Evolutionary conservation across 1,140 invertebrate genomes (phyloP).

Genomic region (Temnothorax longispinosus): DNA sequence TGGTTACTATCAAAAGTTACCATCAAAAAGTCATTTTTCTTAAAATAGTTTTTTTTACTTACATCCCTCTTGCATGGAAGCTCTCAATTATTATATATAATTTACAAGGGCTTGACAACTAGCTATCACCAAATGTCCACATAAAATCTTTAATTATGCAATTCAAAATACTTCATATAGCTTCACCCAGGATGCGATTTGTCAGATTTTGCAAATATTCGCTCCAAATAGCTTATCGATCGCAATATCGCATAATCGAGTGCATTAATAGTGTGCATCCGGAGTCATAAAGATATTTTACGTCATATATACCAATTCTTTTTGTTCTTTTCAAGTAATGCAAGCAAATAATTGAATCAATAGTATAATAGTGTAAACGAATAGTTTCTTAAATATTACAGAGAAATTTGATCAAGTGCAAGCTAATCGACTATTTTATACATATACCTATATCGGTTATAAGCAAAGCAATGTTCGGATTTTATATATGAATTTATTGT

Average conservation of each 20-base stretch:
- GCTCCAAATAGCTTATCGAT: background rate
- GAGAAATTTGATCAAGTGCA: background rate
- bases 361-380: background rate
- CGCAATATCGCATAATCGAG: background rate
- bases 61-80: no score
- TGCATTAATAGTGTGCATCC: background rate
- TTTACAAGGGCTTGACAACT: background rate
- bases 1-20: no score
- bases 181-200: background rate
- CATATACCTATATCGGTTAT: background rate
- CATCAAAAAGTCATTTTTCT: no score
- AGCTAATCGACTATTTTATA: background rate
- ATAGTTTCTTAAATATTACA: background rate
- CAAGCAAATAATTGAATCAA: background rate
- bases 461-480: background rate
- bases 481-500: slow-evolving; percentile 1
- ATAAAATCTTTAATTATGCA: background rate
- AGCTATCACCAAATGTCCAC: background rate
- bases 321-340: background rate
- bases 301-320: background rate
- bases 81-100: background rate
- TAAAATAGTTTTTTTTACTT: no score
- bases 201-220: background rate
- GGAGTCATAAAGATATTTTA: background rate
- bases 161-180: background rate